A percentile compares a stretch with the other conserved stretches of the same genome.
Evolutionary conservation across 2,113 vertebrate genomes (phyloP).

Genomic region (Axis porcinus): DNA sequence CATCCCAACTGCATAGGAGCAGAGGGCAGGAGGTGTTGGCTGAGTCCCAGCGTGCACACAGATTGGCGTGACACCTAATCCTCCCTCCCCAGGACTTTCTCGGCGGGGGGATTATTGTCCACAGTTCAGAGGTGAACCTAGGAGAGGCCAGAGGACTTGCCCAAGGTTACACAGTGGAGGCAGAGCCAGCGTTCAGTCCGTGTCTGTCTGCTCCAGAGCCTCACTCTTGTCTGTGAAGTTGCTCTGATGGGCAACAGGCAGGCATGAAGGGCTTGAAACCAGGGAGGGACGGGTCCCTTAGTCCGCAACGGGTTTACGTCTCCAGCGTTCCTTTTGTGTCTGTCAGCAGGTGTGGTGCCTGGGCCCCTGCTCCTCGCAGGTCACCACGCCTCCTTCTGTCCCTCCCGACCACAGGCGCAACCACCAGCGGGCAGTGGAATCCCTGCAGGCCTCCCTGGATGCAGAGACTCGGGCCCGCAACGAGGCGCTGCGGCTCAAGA

Average conservation of each 20-base stretch:
- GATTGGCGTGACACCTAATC: background rate
- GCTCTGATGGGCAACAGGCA: background rate
- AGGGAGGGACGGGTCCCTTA: background rate
- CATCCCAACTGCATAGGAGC: background rate
- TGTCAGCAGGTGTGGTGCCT: background rate
- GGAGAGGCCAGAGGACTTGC: background rate
- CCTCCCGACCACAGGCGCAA: slow-evolving; percentile 80
- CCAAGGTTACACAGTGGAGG: background rate
- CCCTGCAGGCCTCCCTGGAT: slow-evolving; percentile 91
- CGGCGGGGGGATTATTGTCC: background rate
- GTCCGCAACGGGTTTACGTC: background rate
- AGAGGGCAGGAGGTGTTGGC: background rate
- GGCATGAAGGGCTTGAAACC: background rate
- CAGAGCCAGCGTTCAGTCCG: background rate
- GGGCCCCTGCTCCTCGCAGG: accelerated
- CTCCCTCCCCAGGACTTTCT: background rate
- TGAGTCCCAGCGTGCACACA: accelerated
- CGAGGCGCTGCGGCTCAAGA: slow-evolving; percentile 90
- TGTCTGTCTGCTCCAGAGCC: background rate
- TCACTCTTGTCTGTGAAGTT: background rate
- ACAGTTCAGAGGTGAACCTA: background rate
- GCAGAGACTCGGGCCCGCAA: slow-evolving; percentile 90
- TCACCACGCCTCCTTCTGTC: background rate
- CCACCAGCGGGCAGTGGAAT: slow-evolving; percentile 91
- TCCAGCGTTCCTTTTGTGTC: background rate